phyloP scores from a whole-genome alignment of 2,113 vertebrate genomes.

The Fukomys damarensis region DNA sequence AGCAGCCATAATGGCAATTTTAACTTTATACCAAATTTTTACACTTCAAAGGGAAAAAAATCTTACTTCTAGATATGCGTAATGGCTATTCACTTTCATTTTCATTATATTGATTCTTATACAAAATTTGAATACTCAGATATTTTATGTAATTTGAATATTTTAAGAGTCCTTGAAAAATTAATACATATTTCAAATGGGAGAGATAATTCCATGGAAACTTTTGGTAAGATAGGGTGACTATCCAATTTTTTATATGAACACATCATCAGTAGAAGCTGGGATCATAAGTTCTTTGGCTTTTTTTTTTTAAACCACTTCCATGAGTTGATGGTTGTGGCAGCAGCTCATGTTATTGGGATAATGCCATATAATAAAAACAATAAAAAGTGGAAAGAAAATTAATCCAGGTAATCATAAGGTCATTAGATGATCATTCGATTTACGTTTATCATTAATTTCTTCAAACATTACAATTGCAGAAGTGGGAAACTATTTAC shows the following conservation, averaged over 20 bases:
- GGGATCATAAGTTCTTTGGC: neutral
- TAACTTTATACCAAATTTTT: neutral
- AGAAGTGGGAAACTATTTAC: slow-evolving; percentile 1
- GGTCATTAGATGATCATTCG: neutral
- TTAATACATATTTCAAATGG: neutral
- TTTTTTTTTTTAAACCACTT: neutral
- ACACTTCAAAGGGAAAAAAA: neutral
- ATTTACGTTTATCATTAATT: neutral
- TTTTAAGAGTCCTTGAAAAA: neutral
- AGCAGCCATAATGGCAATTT: neutral
- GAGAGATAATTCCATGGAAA: neutral
- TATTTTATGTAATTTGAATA: neutral
- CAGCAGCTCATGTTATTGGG: neutral
- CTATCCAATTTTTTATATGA: neutral
- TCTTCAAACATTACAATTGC: neutral
- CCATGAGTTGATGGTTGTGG: neutral
- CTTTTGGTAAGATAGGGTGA: neutral
- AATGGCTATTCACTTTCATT: neutral
- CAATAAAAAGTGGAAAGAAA: neutral
- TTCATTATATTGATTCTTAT: slow-evolving; percentile 7
- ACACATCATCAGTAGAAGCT: neutral
- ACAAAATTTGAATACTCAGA: neutral
- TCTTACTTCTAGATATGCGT: neutral
- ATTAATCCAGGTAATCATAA: neutral
- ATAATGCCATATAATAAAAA: neutral